phyloP scores from a whole-genome alignment of 2,888 invertebrate species.

The Diachrysia chrysitis region DNA sequence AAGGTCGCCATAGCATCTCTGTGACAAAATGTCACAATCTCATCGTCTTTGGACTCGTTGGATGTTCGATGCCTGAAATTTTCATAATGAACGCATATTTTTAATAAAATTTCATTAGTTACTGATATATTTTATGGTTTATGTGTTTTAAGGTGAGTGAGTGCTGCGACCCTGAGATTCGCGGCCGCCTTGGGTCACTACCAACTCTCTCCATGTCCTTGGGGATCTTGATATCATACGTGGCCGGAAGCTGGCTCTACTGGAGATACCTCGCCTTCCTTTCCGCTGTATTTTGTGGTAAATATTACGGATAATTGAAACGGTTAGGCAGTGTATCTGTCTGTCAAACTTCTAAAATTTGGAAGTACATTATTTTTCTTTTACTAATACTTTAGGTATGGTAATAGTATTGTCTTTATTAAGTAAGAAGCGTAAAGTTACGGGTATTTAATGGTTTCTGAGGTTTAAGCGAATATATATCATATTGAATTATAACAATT shows the following conservation, averaged over 20 bases:
- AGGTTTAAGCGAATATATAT: too few relatives aligned
- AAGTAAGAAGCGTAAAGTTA: neutral
- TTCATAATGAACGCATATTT: too few relatives aligned
- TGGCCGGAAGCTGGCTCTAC: constrained; percentile 88
- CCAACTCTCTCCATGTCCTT: constrained; percentile 91
- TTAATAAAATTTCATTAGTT: too few relatives aligned
- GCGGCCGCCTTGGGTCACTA: constrained; percentile 91
- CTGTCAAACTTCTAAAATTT: too few relatives aligned
- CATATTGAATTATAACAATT: too few relatives aligned
- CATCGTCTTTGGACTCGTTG: too few relatives aligned
- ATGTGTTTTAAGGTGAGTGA: constrained; percentile 88
- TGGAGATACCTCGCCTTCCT: constrained; percentile 90
- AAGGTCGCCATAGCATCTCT: too few relatives aligned
- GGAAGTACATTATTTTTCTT: too few relatives aligned
- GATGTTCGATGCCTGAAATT: too few relatives aligned
- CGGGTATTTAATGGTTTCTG: neutral
- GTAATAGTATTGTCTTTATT: constrained; percentile 61
- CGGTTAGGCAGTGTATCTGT: too few relatives aligned
- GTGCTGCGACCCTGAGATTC: constrained; percentile 90
- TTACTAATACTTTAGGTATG: constrained; percentile 34
- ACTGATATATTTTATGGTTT: neutral
- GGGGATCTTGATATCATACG: constrained; percentile 90
- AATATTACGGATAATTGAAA: constrained; percentile 34
- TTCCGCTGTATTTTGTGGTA: constrained; percentile 85
- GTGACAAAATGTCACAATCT: too few relatives aligned